Evolutionary conservation across 2,113 vertebrate species (phyloP).

Genomic region (Limnothrissa miodon): DNA sequence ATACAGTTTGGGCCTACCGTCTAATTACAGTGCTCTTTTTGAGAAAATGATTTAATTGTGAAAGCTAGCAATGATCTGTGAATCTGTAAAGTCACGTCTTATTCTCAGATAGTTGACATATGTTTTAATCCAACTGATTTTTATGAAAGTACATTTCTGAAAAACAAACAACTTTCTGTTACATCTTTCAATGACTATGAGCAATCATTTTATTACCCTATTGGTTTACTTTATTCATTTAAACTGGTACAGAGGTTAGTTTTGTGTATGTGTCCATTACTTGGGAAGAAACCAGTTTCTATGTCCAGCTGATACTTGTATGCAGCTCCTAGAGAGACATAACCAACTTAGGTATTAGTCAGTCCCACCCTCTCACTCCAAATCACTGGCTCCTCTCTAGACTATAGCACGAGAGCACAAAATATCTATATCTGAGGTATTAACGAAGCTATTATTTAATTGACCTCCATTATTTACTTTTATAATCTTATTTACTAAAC

Average conservation of each 20-base stretch:
- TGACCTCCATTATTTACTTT: no score
- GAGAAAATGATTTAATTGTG: neutral
- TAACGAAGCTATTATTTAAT: no score
- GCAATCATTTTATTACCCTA: neutral
- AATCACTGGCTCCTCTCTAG: no score
- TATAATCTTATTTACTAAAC: no score
- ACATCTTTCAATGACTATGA: neutral
- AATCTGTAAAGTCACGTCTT: neutral
- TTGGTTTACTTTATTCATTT: neutral
- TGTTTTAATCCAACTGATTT: no score
- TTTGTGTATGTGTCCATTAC: neutral
- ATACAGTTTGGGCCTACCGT: neutral
- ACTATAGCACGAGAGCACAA: no score
- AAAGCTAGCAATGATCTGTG: neutral
- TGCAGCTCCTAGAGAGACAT: neutral
- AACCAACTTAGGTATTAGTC: neutral
- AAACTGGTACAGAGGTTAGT: neutral
- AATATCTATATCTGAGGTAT: no score
- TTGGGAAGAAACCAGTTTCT: neutral
- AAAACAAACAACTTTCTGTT: no score
- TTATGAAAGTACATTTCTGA: neutral
- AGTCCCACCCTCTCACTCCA: neutral
- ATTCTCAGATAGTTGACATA: no score
- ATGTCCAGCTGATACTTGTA: neutral
- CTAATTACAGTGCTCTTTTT: neutral